phyloP scores from a whole-genome alignment of 2,888 invertebrate species.

The Steromphala cineraria region DNA sequence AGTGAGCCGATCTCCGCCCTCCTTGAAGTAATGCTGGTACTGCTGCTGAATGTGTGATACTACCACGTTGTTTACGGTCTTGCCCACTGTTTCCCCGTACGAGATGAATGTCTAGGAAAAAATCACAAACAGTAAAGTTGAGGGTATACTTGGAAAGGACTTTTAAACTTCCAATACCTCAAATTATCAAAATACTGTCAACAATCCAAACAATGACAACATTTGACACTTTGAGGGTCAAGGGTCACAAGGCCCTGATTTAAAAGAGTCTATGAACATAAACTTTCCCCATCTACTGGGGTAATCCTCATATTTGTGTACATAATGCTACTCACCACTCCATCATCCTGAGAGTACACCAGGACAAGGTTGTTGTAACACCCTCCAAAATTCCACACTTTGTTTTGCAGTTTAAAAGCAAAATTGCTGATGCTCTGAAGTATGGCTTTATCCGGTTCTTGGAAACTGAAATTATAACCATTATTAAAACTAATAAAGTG shows the following conservation, averaged over 20 bases:
- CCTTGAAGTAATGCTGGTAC: neutral
- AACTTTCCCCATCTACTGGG: neutral
- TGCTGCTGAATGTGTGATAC: neutral
- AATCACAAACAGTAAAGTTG: neutral
- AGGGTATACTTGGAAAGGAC: no score
- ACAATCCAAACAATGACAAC: neutral
- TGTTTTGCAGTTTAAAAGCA: constrained; percentile 33
- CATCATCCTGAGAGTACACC: constrained; percentile 39
- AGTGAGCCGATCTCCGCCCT: neutral
- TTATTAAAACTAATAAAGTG: no score
- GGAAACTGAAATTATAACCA: no score
- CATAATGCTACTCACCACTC: constrained; percentile 26
- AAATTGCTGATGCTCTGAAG: constrained; percentile 27
- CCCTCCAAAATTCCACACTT: constrained; percentile 33
- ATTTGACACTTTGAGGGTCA: neutral
- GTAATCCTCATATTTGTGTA: neutral
- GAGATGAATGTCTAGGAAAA: neutral
- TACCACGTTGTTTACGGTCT: neutral
- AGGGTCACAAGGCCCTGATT: no score
- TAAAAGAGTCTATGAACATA: no score
- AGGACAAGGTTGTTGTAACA: constrained; percentile 41
- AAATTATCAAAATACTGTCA: no score
- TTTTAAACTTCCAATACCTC: no score
- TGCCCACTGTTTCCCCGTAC: neutral
- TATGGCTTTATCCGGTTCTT: neutral